Evolutionary conservation across 2,797 vertebrate species (phyloP).

Genomic region (Pseudopleuronectes americanus): DNA sequence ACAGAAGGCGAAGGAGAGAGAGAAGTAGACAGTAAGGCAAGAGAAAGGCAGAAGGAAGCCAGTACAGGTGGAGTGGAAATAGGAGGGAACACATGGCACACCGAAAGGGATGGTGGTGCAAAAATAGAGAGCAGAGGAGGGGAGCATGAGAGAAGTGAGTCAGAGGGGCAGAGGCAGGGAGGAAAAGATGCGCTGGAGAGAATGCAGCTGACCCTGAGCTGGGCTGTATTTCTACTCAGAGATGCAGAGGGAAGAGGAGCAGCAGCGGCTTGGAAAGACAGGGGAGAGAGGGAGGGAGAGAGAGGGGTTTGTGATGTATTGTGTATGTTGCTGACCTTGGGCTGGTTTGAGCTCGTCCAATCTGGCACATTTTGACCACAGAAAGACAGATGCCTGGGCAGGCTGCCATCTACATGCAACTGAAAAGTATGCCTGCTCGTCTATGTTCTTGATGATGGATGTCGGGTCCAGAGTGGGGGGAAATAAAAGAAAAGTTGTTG

Average conservation of each 20-base stretch:
- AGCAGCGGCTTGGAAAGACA: slow-evolving; percentile 38
- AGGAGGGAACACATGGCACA: slow-evolving; percentile 42
- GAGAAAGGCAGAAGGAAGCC: slow-evolving; percentile 36
- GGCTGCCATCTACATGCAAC: slow-evolving; percentile 53
- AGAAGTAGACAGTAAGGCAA: slow-evolving; percentile 29
- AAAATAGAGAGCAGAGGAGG: slow-evolving; percentile 21
- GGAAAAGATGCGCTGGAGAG: slow-evolving; percentile 20
- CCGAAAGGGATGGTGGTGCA: slow-evolving; percentile 31
- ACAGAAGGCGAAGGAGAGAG: slow-evolving; percentile 59
- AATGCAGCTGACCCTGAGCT: slow-evolving; percentile 50
- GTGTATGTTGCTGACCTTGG: slow-evolving; percentile 58
- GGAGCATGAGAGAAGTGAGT: slow-evolving; percentile 23
- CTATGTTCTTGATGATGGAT: background rate
- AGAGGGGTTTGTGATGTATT: slow-evolving; percentile 64
- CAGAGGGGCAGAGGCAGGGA: slow-evolving; percentile 15
- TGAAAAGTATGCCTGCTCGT: slow-evolving; percentile 22
- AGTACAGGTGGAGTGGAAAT: slow-evolving; percentile 34
- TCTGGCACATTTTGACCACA: slow-evolving; percentile 67
- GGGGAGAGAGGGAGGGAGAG: slow-evolving; percentile 43
- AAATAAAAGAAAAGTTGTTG: background rate
- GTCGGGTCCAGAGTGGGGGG: background rate
- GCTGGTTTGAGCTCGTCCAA: slow-evolving; percentile 46
- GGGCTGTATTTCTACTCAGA: slow-evolving; percentile 51
- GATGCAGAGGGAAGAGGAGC: slow-evolving; percentile 40
- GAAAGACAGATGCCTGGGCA: slow-evolving; percentile 69